Conservation (phyloP, 2,888 invertebrate species). For the Macaria liturata region DNA sequence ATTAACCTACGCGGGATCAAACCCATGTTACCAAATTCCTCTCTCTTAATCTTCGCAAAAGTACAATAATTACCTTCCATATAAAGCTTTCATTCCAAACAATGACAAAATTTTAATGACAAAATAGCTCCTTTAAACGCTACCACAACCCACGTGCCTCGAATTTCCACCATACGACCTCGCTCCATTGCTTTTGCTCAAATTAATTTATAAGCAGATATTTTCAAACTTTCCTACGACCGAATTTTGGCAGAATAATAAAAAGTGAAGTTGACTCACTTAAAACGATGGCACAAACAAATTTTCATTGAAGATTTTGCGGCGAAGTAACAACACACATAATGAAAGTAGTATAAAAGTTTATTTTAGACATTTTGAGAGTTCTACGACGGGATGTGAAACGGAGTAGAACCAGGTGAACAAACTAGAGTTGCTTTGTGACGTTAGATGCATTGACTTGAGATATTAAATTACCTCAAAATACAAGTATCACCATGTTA, state of each 20-base stretch:
- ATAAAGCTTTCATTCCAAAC: constrained; percentile 1
- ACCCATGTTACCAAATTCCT: too few relatives aligned
- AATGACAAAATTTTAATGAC: constrained; percentile 16
- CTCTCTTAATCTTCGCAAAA: neutral
- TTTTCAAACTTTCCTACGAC: constrained; percentile 20
- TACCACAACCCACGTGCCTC: constrained; percentile 6
- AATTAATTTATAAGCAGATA: constrained; percentile 25
- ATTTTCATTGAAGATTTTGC: constrained; percentile 27
- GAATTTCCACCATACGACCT: constrained; percentile 20
- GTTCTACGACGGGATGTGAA: neutral
- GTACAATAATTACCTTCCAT: neutral
- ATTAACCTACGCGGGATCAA: too few relatives aligned
- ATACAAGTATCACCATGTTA: too few relatives aligned
- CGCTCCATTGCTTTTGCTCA: constrained; percentile 13
- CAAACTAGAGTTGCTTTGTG: too few relatives aligned
- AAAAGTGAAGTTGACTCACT: constrained; percentile 29
- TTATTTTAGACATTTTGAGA: constrained; percentile 31
- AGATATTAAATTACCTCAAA: too few relatives aligned
- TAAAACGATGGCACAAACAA: constrained; percentile 30
- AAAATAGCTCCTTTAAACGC: constrained; percentile 11
- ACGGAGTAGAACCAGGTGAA: too few relatives aligned
- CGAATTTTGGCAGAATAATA: constrained; percentile 21
- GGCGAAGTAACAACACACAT: constrained; percentile 35
- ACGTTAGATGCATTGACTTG: too few relatives aligned
- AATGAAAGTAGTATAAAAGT: constrained; percentile 36